Base-by-base conservation (phyloP, 2,888 invertebrate species). In the Rhamphomyia laevipes region DNA sequence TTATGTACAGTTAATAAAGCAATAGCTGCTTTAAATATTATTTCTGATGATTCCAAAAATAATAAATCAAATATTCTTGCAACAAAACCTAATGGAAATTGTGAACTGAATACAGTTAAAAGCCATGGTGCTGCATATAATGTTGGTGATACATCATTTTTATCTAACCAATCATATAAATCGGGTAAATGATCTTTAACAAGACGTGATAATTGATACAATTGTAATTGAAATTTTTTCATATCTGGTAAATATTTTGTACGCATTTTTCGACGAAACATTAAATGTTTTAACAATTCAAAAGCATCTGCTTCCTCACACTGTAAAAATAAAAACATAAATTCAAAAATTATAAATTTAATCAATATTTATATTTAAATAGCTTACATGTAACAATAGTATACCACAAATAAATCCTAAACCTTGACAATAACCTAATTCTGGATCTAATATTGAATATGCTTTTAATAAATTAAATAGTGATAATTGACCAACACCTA, bases 51-150 rank as follows among this genome's bases (percentile, higher is more conserved):
- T 56, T 92, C 88, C 48, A 93, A 75, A 70, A 95, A 92, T 50
- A 96, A 76, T 48, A 95, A 73, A 74, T 96, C 95, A 62, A 94
- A 92, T 0, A 95, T 88, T 57, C 95, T 78, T 1, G 92, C 87
- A 17, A 95, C 95, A 71, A 96, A 95, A 2, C 94, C 95, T 17
- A 96, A 72, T 0, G 95, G 93, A 67, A 96, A 96, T 71, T 95
- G 94, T 47, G 95, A 95, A 40, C 96, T 93, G 72, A 42, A 42
- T 33, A 93, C 73, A 0, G 96, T 96, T 4, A 96, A 77, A 64
- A 96, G 84, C 96, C 96, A 96, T 0, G 96, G 95, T 0, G 96
- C 95, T 0, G 95, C 95, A 68, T 95, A 96, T 6, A 96, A 72
- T 0, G 94, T 93, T 0, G 95, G 94, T 0, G 90, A 85, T 7